Base-by-base conservation (phyloP, 1,140 invertebrate genomes). In the Phocides pigmalion region DNA sequence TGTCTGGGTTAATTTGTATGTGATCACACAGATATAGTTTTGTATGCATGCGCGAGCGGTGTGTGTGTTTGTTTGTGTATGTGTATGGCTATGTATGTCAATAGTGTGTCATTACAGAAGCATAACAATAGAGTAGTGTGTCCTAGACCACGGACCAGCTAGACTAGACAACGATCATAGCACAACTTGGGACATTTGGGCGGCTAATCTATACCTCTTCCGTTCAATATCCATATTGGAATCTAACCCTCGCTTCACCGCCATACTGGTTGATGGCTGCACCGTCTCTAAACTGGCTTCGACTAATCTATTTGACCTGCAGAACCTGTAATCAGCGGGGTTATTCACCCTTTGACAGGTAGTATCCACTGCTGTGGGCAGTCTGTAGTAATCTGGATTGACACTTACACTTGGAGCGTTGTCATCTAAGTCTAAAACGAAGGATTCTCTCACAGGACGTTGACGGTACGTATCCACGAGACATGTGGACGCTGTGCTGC, bases 101-200 rank as follows among this genome's bases (percentile, higher is more conserved):
- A n/a, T n/a, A n/a, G n/a, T n/a, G n/a, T n/a, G n/a, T n/a, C n/a
- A 28, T 8, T 1, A 0, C 25, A 28, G 25, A 28, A 8, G 9
- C 20, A 22, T 22, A 22, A 12, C n/a, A 6, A n/a, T n/a, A n/a
- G n/a, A n/a, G 12, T 42, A 41, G 16, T 14, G 14, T 4, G 16
- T 44, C 53, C 37, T 25, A 39, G 32, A 56, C 53, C 53, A 42
- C 42, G 64, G 51, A 68, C 25, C 51, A 62, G 42, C 49, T 44
- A 68, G 72, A 80, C 68, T 69, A 81, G 70, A 74, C 50, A 65
- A 50, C 14, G 58, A 77, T 89, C 87, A 90, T 69, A 87, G 85
- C 65, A 90, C 82, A 8, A 84, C 82, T 62, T 88, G 85, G 1
- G 85, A 87, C 76, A 88, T 79, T 42, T 87, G 82, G 1, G 79